phyloP scores from a whole-genome alignment of 2,888 invertebrate genomes.

The Aplocera efformata region DNA sequence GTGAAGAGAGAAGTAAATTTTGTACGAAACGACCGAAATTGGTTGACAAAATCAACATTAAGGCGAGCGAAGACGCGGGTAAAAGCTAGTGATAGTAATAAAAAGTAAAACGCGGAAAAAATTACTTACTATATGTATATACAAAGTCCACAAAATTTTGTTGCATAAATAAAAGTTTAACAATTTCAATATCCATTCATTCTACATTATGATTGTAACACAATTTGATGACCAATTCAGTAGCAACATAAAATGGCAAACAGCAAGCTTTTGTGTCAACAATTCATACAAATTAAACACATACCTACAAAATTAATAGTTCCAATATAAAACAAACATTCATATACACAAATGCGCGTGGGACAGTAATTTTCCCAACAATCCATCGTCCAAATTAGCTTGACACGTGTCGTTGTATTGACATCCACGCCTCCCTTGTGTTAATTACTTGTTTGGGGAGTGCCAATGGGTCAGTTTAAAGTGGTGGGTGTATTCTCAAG shows the following conservation, averaged over 20 bases:
- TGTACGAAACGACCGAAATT: too few species aligned
- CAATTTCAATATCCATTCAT: too few species aligned
- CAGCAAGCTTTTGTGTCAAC: constrained; percentile 6
- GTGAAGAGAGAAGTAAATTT: too few species aligned
- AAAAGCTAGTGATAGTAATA: too few species aligned
- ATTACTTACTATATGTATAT: too few species aligned
- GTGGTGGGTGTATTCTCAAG: constrained; percentile 36
- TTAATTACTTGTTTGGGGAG: constrained; percentile 22
- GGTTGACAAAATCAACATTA: too few species aligned
- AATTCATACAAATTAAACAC: constrained; percentile 28
- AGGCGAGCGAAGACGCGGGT: too few species aligned
- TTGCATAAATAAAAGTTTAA: too few species aligned
- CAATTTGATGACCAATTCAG: constrained; percentile 46
- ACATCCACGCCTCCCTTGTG: constrained; percentile 23
- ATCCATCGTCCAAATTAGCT: constrained; percentile 25
- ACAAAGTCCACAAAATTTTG: too few species aligned
- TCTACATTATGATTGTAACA: too few species aligned
- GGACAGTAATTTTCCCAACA: constrained; percentile 20
- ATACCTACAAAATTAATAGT: constrained; percentile 30
- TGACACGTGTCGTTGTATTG: constrained; percentile 27
- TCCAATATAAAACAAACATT: constrained; percentile 34
- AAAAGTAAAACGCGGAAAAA: too few species aligned
- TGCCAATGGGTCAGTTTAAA: constrained; percentile 29
- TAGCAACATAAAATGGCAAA: constrained; percentile 10
- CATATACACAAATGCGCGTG: constrained; percentile 28